Conservation (phyloP, 2,113 vertebrate species). For the Aviceda subcristata region DNA sequence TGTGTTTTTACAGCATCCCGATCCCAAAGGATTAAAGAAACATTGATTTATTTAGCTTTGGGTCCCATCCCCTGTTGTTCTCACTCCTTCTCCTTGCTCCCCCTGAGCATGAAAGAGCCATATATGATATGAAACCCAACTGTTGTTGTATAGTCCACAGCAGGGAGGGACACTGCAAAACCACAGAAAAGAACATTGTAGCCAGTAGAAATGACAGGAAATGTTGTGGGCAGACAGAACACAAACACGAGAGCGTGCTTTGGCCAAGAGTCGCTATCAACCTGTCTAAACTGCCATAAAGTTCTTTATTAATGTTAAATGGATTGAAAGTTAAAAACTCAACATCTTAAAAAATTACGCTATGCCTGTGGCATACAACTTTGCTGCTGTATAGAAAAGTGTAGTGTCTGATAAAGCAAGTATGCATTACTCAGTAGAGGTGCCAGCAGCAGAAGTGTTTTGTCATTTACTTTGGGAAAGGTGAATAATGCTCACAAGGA, state of each 20-base stretch:
- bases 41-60: slow-evolving; percentile 22
- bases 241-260: not conserved
- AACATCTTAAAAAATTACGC: not conserved
- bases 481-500: not conserved
- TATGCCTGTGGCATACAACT: not conserved
- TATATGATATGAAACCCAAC: not conserved
- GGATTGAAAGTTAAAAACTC: not conserved
- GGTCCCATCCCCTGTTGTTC: not conserved
- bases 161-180: slow-evolving; percentile 27
- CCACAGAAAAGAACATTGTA: slow-evolving; percentile 1
- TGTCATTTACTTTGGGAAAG: not conserved
- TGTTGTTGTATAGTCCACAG: not conserved
- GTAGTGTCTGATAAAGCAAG: not conserved
- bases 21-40: slow-evolving; percentile 37
- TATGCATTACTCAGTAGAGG: not conserved
- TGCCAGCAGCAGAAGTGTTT: not conserved
- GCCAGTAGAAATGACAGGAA: not conserved
- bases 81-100: not conserved
- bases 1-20: slow-evolving; percentile 25
- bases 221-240: slow-evolving; percentile 23
- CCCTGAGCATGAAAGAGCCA: not conserved
- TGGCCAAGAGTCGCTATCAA: not conserved
- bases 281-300: not conserved
- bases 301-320: not conserved
- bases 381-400: not conserved